A percentile compares a stretch with the other conserved stretches of the same genome.
Conservation (phyloP, 1,140 invertebrate species). For the Cephus cinctus region DNA sequence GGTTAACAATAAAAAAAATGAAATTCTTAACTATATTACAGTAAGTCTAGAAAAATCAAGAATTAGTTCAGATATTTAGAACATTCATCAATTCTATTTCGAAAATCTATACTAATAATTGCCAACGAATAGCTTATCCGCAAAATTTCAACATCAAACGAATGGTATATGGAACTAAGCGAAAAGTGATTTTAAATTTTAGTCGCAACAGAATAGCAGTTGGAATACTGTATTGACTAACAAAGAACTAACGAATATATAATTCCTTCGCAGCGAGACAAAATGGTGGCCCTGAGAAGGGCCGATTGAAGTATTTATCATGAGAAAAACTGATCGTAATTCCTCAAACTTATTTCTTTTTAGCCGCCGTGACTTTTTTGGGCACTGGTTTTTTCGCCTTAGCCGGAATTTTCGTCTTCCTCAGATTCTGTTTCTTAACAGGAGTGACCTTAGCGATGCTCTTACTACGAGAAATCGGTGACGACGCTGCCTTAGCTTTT, state of each 20-base stretch:
- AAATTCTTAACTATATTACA: too few relatives aligned
- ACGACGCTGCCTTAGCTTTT: background rate
- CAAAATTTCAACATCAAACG: background rate
- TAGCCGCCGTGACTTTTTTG: background rate
- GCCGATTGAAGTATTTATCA: background rate
- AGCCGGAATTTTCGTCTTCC: too few relatives aligned
- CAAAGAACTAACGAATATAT: background rate
- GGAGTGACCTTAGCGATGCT: background rate
- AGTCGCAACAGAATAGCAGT: background rate
- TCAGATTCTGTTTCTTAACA: too few relatives aligned
- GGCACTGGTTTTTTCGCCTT: constrained; percentile 1
- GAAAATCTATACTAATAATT: background rate
- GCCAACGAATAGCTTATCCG: background rate
- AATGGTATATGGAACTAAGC: background rate
- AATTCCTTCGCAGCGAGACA: background rate
- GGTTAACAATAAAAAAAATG: too few relatives aligned
- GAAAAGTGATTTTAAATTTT: background rate
- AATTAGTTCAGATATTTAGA: too few relatives aligned
- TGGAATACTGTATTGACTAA: background rate
- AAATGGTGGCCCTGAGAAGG: background rate
- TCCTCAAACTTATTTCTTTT: constrained; percentile 7
- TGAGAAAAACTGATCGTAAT: too few relatives aligned
- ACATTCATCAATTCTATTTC: too few relatives aligned
- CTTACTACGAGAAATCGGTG: background rate
- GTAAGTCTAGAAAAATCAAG: too few relatives aligned